phyloP scores from a whole-genome alignment of 2,113 vertebrate genomes.

The Podilymbus podiceps region DNA sequence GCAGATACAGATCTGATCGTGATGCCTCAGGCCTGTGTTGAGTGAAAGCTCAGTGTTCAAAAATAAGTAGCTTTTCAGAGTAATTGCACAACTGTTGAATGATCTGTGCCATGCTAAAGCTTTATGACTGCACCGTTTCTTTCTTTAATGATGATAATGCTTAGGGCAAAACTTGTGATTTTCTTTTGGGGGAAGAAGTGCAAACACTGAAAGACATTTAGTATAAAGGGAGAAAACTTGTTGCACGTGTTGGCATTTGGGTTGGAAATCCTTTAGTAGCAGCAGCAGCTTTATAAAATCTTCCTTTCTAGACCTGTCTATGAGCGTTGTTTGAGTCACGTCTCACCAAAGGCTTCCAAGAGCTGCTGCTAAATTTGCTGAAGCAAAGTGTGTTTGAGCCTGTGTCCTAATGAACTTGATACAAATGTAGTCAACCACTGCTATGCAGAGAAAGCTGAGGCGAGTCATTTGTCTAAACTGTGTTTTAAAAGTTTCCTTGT shows the following conservation, averaged over 20 bases:
- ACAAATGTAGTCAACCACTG: not conserved
- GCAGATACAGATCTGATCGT: not conserved
- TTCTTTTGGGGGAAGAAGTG: not conserved
- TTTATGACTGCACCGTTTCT: not conserved
- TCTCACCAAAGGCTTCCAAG: not conserved
- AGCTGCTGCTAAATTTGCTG: not conserved
- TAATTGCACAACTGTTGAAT: slow-evolving; percentile 41
- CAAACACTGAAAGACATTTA: not conserved
- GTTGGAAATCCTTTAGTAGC: not conserved
- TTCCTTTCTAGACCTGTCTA: not conserved
- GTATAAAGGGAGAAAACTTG: not conserved
- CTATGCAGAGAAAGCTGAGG: not conserved
- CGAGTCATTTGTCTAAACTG: not conserved
- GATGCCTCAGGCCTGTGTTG: slow-evolving; percentile 8
- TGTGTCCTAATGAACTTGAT: not conserved
- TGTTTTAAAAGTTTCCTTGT: not conserved
- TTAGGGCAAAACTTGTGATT: not conserved
- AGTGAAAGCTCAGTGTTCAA: slow-evolving; percentile 16
- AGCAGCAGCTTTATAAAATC: not conserved
- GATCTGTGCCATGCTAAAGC: not conserved
- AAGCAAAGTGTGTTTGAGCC: not conserved
- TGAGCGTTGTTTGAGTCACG: not conserved
- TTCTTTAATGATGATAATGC: not conserved
- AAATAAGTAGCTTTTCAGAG: slow-evolving; percentile 33
- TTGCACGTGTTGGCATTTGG: not conserved